Percentiles rank a stretch among this genome's conserved stretches.
Evolutionary conservation across 2,888 invertebrate species (phyloP).

Genomic region (Tyria jacobaeae): DNA sequence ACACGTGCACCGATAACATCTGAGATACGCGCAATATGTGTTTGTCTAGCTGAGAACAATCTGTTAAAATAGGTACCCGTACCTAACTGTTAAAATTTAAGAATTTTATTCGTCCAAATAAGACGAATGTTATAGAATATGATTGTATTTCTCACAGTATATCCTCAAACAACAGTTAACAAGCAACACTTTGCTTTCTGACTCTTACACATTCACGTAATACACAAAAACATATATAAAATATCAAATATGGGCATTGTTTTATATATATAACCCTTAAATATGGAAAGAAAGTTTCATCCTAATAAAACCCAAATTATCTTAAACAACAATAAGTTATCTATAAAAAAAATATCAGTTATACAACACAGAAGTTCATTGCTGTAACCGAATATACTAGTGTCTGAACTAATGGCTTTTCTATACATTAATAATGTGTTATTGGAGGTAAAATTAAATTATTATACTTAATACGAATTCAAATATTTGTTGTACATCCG

Average conservation of each 20-base stretch:
- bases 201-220: too few relatives aligned
- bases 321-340: too few relatives aligned
- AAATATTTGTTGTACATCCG: constrained; percentile 5
- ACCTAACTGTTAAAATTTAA: background rate
- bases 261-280: too few relatives aligned
- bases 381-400: background rate
- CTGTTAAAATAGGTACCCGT: too few relatives aligned
- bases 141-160: background rate
- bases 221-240: too few relatives aligned
- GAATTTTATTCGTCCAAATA: background rate
- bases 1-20: constrained; percentile 30
- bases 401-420: background rate
- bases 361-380: background rate
- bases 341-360: background rate
- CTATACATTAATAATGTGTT: background rate
- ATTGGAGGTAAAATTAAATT: background rate
- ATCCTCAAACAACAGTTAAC: too few relatives aligned
- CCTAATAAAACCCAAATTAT: too few relatives aligned
- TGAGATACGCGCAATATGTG: constrained; percentile 12
- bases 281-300: too few relatives aligned
- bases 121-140: background rate
- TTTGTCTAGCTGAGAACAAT: constrained; percentile 19
- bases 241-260: too few relatives aligned
- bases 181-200: too few relatives aligned
- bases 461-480: background rate